Percentiles rank a stretch among this genome's conserved stretches.
Conservation (phyloP, 2,888 invertebrate genomes). For the Syritta pipiens region DNA sequence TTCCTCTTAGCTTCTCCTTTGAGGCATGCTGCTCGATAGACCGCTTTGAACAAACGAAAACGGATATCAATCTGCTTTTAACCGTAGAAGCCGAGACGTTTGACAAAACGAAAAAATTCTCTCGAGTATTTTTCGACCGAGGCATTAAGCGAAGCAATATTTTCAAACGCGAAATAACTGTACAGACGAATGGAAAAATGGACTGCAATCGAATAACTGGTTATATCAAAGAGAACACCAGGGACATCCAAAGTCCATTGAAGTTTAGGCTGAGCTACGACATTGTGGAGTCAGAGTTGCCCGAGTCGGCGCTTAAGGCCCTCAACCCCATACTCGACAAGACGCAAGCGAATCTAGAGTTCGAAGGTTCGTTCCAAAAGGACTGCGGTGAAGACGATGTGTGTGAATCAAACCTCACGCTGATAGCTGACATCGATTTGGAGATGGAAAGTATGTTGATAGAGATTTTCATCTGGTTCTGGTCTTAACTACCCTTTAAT, state of each 20-base stretch:
- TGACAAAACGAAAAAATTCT: conserved; percentile 86
- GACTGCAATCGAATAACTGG: conserved; percentile 89
- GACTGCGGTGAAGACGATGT: conserved; percentile 93
- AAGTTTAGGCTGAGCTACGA: conserved; percentile 92
- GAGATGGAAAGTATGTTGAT: conserved; percentile 76
- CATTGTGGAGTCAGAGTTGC: conserved; percentile 85
- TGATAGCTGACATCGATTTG: conserved; percentile 81
- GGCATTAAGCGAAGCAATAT: conserved; percentile 82
- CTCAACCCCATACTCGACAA: conserved; percentile 91
- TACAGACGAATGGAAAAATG: conserved; percentile 81
- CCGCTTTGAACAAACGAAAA: conserved; percentile 81
- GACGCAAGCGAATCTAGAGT: conserved; percentile 88
- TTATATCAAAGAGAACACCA: conserved; percentile 92
- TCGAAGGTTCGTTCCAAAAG: conserved; percentile 92
- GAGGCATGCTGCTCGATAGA: conserved; percentile 90
- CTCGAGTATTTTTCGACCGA: conserved; percentile 88
- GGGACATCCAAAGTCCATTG: conserved; percentile 93
- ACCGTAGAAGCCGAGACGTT: conserved; percentile 91
- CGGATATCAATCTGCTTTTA: conserved; percentile 84
- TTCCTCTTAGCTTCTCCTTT: conserved; percentile 90
- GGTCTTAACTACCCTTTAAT: neutral
- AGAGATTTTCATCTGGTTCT: neutral
- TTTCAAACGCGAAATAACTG: conserved; percentile 82
- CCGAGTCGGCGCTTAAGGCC: conserved; percentile 77
- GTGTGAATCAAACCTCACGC: conserved; percentile 89